These are phyloP conservation scores for Oostethus manadensis DNA, from an alignment of 2,113 vertebrate species.

Conservation along the genomic window DNA sequence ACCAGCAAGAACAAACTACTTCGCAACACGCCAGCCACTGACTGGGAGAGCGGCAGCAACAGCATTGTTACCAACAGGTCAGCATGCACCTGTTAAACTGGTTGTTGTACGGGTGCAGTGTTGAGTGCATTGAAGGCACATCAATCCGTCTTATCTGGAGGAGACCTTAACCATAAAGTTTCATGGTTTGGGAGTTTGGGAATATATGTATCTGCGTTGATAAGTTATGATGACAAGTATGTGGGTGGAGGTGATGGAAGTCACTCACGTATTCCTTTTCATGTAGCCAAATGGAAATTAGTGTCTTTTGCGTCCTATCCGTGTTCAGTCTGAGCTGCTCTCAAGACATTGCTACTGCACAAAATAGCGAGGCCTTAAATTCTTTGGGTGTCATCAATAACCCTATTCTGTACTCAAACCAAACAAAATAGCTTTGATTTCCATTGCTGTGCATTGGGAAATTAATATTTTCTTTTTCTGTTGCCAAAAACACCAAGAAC, in stretches of 20 bases:
- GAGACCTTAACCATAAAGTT: conserved; percentile 29
- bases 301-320: conserved; percentile 34
- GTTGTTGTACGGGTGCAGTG: neutral
- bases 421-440: conserved; percentile 2
- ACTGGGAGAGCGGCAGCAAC: conserved; percentile 98
- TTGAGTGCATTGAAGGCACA: conserved; percentile 30
- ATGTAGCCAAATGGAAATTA: conserved; percentile 45
- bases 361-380: conserved; percentile 15
- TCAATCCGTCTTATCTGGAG: conserved; percentile 29
- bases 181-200: conserved; percentile 46
- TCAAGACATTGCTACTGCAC: conserved; percentile 13
- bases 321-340: conserved; percentile 43
- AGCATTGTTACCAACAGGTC: conserved; percentile 87
- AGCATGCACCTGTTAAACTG: conserved; percentile 1
- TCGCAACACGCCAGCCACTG: conserved; percentile 76
- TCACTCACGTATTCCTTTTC: conserved; percentile 41
- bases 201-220: conserved; percentile 32
- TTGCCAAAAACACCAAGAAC: neutral
- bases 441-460: neutral
- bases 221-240: conserved; percentile 41
- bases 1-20: conserved; percentile 93
- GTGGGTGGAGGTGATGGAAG: conserved; percentile 45
- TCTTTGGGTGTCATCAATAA: neutral
- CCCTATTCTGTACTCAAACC: neutral
- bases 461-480: neutral